phyloP scores from a whole-genome alignment of 2,113 vertebrate genomes.

The Alethe diademata region DNA sequence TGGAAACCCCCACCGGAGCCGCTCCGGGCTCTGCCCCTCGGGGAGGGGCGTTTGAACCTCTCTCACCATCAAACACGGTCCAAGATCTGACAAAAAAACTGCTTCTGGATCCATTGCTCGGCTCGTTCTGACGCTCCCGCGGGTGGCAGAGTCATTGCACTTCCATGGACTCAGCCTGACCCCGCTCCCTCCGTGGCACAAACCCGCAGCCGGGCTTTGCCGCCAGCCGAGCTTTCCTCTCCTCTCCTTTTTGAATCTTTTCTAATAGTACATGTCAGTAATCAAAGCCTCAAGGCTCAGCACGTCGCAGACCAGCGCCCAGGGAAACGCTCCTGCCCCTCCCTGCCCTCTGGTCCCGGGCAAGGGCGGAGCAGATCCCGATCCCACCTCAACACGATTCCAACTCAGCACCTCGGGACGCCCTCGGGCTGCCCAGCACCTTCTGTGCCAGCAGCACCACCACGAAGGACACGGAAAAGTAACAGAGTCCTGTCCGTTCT shows the following conservation, averaged over 20 bases:
- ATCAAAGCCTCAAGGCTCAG: conserved; percentile 33
- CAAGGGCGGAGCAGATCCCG: background rate
- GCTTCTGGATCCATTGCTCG: background rate
- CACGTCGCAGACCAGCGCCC: background rate
- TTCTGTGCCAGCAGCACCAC: background rate
- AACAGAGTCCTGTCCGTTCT: conserved; percentile 3
- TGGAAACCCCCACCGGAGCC: background rate
- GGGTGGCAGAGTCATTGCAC: conserved; percentile 10
- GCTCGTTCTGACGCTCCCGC: background rate
- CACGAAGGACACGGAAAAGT: background rate
- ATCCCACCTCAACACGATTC: background rate
- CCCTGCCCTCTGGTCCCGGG: background rate
- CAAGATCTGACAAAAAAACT: background rate
- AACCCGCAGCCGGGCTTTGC: background rate
- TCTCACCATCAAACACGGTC: conserved; percentile 17
- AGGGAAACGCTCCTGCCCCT: background rate
- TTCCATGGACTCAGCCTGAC: background rate
- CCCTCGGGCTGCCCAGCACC: background rate
- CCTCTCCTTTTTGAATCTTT: background rate
- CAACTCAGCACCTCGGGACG: background rate
- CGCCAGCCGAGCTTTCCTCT: background rate
- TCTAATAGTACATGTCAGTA: background rate
- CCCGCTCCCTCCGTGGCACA: background rate
- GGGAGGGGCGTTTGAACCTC: accelerated
- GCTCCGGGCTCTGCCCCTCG: background rate